Evolutionary conservation across 64 coral and sea anemone species (phyloP).

Genomic region (Pachyseris speciosa): DNA sequence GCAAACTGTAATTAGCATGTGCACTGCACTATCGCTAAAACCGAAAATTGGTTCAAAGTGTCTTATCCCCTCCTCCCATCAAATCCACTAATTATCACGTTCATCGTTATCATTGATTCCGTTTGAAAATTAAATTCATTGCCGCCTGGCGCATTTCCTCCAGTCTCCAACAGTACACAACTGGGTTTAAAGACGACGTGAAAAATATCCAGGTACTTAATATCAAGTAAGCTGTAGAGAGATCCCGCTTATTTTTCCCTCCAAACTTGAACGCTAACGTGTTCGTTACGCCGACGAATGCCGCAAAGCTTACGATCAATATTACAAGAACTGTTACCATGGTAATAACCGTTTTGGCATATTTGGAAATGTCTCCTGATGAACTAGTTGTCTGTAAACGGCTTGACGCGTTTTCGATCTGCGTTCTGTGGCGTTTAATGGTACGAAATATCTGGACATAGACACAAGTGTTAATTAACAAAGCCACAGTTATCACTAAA

Average conservation of each 20-base stretch:
- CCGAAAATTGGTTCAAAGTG: too few species aligned
- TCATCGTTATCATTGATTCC: neutral
- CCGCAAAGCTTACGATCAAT: slow-evolving; percentile 43
- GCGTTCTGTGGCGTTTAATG: slow-evolving; percentile 44
- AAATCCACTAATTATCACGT: neutral
- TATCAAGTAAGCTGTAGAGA: slow-evolving; percentile 29
- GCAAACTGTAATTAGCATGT: too few species aligned
- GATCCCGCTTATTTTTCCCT: neutral
- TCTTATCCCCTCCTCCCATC: too few species aligned
- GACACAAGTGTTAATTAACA: slow-evolving; percentile 17
- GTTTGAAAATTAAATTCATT: neutral
- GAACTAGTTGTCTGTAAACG: neutral
- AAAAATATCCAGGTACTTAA: slow-evolving; percentile 12
- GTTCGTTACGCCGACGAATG: slow-evolving; percentile 2
- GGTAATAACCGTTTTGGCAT: slow-evolving; percentile 46
- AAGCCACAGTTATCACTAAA: slow-evolving; percentile 4
- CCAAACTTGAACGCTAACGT: neutral
- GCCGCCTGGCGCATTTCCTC: slow-evolving; percentile 61
- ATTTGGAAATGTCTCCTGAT: slow-evolving; percentile 31
- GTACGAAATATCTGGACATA: slow-evolving; percentile 63
- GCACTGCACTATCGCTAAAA: too few species aligned
- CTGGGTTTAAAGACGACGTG: slow-evolving; percentile 67
- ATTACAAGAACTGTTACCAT: slow-evolving; percentile 7
- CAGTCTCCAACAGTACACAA: slow-evolving; percentile 71
- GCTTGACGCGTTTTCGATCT: slow-evolving; percentile 33